Percentiles rank a stretch among this genome's conserved stretches.
These are phyloP conservation scores for Phocoena phocoena DNA, from an alignment of 2,113 vertebrate genomes.

Conservation along the genomic window DNA sequence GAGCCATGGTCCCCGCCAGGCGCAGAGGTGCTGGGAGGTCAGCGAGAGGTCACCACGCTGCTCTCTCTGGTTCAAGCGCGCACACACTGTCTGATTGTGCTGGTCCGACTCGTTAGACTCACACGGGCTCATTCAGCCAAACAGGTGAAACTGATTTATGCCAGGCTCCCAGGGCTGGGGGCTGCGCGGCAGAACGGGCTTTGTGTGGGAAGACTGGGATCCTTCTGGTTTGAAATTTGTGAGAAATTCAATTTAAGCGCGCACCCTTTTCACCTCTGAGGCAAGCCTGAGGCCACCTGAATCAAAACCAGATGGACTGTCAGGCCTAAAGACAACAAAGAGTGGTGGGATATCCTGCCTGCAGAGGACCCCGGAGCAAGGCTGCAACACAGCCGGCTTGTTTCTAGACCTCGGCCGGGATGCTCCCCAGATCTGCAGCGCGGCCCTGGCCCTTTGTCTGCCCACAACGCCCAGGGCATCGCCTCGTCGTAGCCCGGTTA, in stretches of 20 bases:
- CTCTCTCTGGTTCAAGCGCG: slow-evolving; percentile 81
- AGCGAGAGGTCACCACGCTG: slow-evolving; percentile 78
- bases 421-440: slow-evolving; percentile 80
- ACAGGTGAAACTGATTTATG: slow-evolving; percentile 95
- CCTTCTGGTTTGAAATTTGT: slow-evolving; percentile 91
- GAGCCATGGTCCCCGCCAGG: slow-evolving; percentile 76
- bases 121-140: slow-evolving; percentile 88
- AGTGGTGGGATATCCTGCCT: slow-evolving; percentile 89
- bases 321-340: slow-evolving; percentile 97
- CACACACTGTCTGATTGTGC: slow-evolving; percentile 84
- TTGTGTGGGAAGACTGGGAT: slow-evolving; percentile 85
- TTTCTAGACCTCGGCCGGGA: slow-evolving; percentile 78
- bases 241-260: slow-evolving; percentile 96
- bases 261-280: slow-evolving; percentile 92
- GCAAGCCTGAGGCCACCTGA: slow-evolving; percentile 92
- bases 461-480: slow-evolving; percentile 51
- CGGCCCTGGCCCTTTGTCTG: slow-evolving; percentile 40
- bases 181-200: slow-evolving; percentile 80
- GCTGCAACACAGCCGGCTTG: slow-evolving; percentile 68
- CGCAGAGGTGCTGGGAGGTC: slow-evolving; percentile 83
- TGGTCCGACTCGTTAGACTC: slow-evolving; percentile 88
- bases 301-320: slow-evolving; percentile 99
- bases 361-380: slow-evolving; percentile 91
- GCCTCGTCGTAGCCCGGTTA: slow-evolving; percentile 78
- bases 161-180: slow-evolving; percentile 85